Conservation (phyloP, 1,140 invertebrate genomes). For the Acromyrmex charruanus region DNA sequence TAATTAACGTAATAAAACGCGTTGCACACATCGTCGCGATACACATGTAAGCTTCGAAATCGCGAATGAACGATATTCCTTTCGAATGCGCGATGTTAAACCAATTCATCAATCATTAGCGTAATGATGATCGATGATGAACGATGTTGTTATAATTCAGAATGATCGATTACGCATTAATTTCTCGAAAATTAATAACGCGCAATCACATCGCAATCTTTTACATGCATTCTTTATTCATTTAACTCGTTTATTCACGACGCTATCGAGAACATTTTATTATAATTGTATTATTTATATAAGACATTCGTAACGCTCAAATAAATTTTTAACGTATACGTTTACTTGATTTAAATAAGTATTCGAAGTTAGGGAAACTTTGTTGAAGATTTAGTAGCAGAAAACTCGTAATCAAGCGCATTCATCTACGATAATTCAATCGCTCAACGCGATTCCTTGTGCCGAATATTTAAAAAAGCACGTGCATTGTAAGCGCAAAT, state of each 20-base stretch:
- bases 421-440: constrained; percentile 26
- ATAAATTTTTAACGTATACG: constrained; percentile 18
- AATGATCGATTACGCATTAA: constrained; percentile 29
- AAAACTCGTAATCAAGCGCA: not conserved
- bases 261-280: not conserved
- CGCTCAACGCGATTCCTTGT: constrained; percentile 13
- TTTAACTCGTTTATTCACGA: constrained; percentile 5
- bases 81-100: constrained; percentile 15
- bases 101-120: constrained; percentile 5
- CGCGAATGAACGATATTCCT: constrained; percentile 18
- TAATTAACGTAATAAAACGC: constrained; percentile 16
- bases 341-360: constrained; percentile 7
- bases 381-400: not conserved
- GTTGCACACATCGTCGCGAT: not conserved
- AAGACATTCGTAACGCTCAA: constrained; percentile 17
- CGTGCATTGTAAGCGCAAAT: constrained; percentile 2
- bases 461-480: constrained; percentile 13
- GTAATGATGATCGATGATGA: constrained; percentile 11
- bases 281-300: not conserved
- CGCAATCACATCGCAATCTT: not conserved
- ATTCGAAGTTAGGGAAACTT: not conserved
- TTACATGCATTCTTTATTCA: not conserved
- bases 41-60: constrained; percentile 5
- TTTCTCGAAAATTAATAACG: not conserved
- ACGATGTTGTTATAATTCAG: constrained; percentile 7